Evolutionary conservation across 2,888 invertebrate genomes (phyloP).

Genomic region (Phlogophora meticulosa): DNA sequence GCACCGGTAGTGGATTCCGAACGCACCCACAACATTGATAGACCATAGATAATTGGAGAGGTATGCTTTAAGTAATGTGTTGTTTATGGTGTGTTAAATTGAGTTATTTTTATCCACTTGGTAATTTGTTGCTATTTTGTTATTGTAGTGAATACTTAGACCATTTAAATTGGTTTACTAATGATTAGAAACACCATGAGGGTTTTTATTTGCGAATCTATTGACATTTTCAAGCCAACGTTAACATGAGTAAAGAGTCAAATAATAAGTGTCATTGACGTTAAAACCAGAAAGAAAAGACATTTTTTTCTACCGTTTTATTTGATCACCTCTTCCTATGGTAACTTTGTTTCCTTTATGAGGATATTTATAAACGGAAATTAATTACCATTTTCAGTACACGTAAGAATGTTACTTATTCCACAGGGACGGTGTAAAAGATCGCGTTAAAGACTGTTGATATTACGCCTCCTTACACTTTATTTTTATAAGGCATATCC

Average conservation of each 20-base stretch:
- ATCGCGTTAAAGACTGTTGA: conserved; percentile 22
- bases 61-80: conserved; percentile 59
- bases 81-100: conserved; percentile 65
- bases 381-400: conserved; percentile 6
- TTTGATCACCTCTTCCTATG: neutral
- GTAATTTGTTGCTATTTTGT: conserved; percentile 1
- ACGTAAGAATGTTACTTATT: conserved; percentile 24
- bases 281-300: no score
- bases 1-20: conserved; percentile 61
- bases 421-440: neutral
- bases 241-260: no score
- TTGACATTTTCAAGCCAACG: no score
- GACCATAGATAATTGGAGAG: conserved; percentile 67
- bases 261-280: no score
- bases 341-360: neutral
- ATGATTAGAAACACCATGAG: neutral
- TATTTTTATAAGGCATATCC: conserved; percentile 36
- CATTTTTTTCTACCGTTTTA: no score
- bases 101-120: conserved; percentile 21
- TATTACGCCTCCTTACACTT: conserved; percentile 12
- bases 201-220: conserved; percentile 9
- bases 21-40: conserved; percentile 70
- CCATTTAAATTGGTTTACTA: neutral
- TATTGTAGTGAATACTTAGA: neutral
- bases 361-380: conserved; percentile 12